These are phyloP conservation scores for Dexiosoma caninum DNA, from an alignment of 2,888 invertebrate species.

Conservation along the genomic window DNA sequence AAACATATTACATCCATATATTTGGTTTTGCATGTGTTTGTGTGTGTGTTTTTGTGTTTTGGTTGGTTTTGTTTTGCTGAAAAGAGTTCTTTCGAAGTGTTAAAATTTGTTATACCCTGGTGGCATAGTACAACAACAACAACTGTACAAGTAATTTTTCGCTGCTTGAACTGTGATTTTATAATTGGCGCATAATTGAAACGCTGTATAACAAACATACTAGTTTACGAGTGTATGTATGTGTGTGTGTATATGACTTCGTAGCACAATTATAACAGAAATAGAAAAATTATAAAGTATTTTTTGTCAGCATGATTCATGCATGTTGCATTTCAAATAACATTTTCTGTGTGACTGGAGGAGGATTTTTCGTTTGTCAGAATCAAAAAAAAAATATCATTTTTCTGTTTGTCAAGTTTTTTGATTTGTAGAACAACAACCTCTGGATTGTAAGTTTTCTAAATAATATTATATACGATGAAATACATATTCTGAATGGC, in stretches of 20 bases:
- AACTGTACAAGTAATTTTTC: background rate
- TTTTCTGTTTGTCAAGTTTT: constrained; percentile 4
- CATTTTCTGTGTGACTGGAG: constrained; percentile 40
- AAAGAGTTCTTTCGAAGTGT: constrained; percentile 51
- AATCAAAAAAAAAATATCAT: background rate
- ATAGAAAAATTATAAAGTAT: constrained; percentile 10
- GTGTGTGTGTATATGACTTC: too few relatives aligned
- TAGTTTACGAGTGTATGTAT: too few relatives aligned
- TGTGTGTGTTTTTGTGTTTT: too few relatives aligned
- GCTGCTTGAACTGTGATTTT: constrained; percentile 33
- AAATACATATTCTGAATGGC: too few relatives aligned
- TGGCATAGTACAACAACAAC: constrained; percentile 10
- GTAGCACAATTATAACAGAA: background rate
- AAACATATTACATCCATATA: constrained; percentile 27
- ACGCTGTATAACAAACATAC: constrained; percentile 27
- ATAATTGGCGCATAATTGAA: constrained; percentile 63
- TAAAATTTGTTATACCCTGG: constrained; percentile 41
- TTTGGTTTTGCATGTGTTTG: too few relatives aligned
- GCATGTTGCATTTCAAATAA: constrained; percentile 20
- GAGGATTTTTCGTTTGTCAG: constrained; percentile 40
- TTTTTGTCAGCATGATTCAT: constrained; percentile 48
- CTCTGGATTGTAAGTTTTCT: too few relatives aligned
- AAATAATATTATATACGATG: too few relatives aligned
- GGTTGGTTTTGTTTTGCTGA: background rate
- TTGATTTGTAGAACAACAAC: too few relatives aligned